These are phyloP conservation scores for Pterobdella sp. DNA, from an alignment of 2,888 invertebrate genomes.

Conservation along the genomic window DNA sequence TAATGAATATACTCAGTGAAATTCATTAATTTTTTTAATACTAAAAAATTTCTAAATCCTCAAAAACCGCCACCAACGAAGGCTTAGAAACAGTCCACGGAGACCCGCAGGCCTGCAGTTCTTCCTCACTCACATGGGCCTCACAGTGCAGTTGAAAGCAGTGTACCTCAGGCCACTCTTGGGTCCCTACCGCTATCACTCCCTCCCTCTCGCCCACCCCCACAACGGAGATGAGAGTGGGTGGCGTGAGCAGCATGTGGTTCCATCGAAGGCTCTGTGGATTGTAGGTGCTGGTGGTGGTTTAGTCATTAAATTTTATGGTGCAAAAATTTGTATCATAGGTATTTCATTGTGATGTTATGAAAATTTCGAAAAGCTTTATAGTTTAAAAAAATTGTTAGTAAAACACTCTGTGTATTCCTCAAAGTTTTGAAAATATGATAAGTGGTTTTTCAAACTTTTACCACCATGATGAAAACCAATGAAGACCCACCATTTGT, in stretches of 20 bases:
- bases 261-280: not conserved
- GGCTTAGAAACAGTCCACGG: not conserved
- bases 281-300: not conserved
- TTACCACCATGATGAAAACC: not conserved
- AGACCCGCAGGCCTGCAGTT: not conserved
- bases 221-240: not conserved
- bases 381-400: too few relatives aligned
- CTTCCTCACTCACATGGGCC: not conserved
- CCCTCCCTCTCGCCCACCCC: not conserved
- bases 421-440: too few relatives aligned
- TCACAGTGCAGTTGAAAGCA: not conserved
- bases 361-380: too few relatives aligned
- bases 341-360: not conserved
- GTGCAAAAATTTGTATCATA: not conserved
- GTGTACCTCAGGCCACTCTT: slow-evolving; percentile 4
- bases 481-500: not conserved
- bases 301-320: not conserved
- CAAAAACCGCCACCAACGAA: not conserved
- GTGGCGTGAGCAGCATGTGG: not conserved
- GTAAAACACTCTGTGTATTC: too few relatives aligned
- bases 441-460: too few relatives aligned
- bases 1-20: too few relatives aligned
- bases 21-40: too few relatives aligned
- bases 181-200: not conserved
- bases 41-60: too few relatives aligned